Evolutionary conservation across 30 jellyfish, hydroid and myxozoan genomes (phyloP), one percentile per base, ranked within the genome.

Genomic region (Haliclystus octoradiatus): DNA sequence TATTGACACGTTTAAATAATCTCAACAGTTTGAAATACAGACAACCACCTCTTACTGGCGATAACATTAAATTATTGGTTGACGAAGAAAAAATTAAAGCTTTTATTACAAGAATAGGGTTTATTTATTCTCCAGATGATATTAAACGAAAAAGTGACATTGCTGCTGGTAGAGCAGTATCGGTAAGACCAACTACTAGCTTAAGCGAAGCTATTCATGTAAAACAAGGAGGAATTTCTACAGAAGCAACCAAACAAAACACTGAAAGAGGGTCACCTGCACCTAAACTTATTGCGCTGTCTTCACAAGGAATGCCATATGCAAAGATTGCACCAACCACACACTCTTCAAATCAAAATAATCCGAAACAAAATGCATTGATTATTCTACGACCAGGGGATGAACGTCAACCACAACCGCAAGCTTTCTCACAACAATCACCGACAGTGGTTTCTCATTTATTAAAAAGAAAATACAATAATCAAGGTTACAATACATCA

Each of bases 101-200:
- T 1, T 77, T 75, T 73, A 61, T 81, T 50, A 65, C 76, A 3
- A 81, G 75, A 72, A 57, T 82, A 27, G 98, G 98, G 1, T 75
- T 94, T 5, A 92, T 89, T 32, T 89, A 69, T 69, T 89, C 98
- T 1, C 98, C 81, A 13, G 98, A 89, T 63, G 98, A 89, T 63
- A 53, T 89, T 78, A 94, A 89, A 68, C 35, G 95, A 31, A 52
- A 84, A 68, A 57, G 72, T 66, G 98, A 89, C 14, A 81, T 68
- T 46, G 80, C 68, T 66, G 83, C 77, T 1, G 72, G 40, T 32
- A 65, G 57, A 24, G 34, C 22, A 14, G 40, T 63, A 40, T 7
- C 78, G 1, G 12, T 68, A 26, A 65, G 22, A 47, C 3, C 57
- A 19, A 2, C 34, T 49, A 5, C 57, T 5, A 5, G 14, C 19